Evolutionary conservation across 2,797 vertebrate species (phyloP).

Genomic region (Alexandromys oeconomus): DNA sequence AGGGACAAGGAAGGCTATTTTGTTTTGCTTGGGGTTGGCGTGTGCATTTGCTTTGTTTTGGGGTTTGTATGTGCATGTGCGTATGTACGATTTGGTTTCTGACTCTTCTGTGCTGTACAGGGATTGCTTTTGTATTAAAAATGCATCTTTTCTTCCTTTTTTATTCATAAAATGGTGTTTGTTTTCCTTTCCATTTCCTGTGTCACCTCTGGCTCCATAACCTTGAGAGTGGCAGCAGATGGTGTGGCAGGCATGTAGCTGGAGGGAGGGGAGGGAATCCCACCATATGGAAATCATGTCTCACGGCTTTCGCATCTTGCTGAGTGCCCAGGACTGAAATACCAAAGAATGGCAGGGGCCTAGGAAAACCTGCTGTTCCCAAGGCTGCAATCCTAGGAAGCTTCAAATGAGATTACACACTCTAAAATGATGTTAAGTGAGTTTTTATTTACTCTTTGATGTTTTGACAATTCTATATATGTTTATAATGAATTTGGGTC

Average conservation of each 20-base stretch:
- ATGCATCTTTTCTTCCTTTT: constrained; percentile 14
- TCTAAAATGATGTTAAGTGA: constrained; percentile 40
- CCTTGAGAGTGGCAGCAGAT: constrained; percentile 80
- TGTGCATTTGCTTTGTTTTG: background rate
- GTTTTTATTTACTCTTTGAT: background rate
- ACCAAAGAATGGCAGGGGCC: constrained; percentile 59
- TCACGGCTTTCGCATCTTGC: constrained; percentile 76
- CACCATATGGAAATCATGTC: constrained; percentile 79
- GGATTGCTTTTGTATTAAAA: constrained; percentile 55
- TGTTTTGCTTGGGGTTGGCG: background rate
- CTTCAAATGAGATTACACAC: constrained; percentile 57
- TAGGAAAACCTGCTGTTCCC: constrained; percentile 71
- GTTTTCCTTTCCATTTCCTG: constrained; percentile 54
- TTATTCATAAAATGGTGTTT: constrained; percentile 63
- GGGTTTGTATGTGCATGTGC: background rate
- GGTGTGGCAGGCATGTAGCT: constrained; percentile 71
- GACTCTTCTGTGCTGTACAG: constrained; percentile 61
- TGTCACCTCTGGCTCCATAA: constrained; percentile 77
- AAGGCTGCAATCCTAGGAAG: constrained; percentile 63
- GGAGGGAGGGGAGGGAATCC: constrained; percentile 75
- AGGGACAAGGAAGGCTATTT: background rate
- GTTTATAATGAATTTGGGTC: background rate
- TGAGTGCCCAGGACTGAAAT: constrained; percentile 71
- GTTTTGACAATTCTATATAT: background rate
- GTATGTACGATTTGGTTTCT: constrained; percentile 42